Evolutionary conservation across 2,113 vertebrate species (phyloP), one percentile per base, ranked within the genome.

Genomic region (Lepisosteus osseus): DNA sequence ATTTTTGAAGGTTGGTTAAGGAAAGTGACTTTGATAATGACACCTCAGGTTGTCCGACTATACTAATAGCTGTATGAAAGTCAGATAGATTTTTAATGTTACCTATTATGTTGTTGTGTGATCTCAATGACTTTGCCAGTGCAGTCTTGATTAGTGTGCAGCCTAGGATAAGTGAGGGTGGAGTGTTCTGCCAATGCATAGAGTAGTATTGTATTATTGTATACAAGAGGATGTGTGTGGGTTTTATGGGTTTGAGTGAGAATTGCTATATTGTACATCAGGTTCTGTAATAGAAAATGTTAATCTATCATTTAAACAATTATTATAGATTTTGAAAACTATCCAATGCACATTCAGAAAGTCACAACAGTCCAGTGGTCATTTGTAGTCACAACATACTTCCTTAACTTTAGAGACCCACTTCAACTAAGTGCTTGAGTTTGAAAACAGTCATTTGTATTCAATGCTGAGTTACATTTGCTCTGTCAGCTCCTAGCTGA

Each of bases 381-480:
- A 54, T 54, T 67, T 15, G 12, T 29, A 54, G 15, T 4, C n/a
- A 15, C 29, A 47, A n/a, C 54, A 15, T 54, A 42, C 40, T 44
- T 54, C 47, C 7, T 17, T 12, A 67, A 54, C n/a, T 54, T 15
- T 45, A n/a, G 11, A 67, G 29, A 17, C 1, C 47, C 44, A 7
- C 11, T 45, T 15, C 40, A 71, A 40, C 45, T 47, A 55, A 61
- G 40, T 15, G 3, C 61, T 62, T 47, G 47, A 17, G 71, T 55
- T 72, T 15, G 69, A 73, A 74, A 82, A 78, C 59, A 57, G 75
- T 78, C 78, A 79, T 90, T 82, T 82, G 74, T 80, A 86, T 81
- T 80, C 80, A 73, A 77, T 56, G 14, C 78, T 67, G 45, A 83
- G 69, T 74, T 75, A 83, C 81, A 84, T 72, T 80, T 86, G 77